These are phyloP conservation scores for Rattus rattus DNA, from an alignment of 2,113 vertebrate species.

Conservation along the genomic window DNA sequence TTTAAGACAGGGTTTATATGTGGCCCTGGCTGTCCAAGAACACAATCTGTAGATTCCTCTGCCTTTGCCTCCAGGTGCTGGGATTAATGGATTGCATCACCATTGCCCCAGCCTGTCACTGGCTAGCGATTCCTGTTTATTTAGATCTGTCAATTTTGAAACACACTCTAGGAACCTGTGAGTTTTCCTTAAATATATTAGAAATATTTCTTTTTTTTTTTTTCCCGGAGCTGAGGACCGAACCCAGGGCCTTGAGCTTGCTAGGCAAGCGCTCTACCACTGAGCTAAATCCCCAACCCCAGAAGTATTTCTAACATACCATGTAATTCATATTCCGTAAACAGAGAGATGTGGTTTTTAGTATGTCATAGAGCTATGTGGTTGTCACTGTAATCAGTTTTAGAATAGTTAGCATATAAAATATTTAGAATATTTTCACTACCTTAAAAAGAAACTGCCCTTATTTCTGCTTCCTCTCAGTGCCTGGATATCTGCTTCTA, in stretches of 20 bases:
- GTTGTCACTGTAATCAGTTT: neutral
- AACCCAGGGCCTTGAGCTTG: too few relatives aligned
- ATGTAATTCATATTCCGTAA: neutral
- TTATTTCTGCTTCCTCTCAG: neutral
- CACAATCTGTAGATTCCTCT: too few relatives aligned
- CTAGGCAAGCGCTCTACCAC: too few relatives aligned
- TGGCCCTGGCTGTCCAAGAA: too few relatives aligned
- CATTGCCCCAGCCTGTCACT: neutral
- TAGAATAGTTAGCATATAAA: neutral
- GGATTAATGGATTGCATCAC: too few relatives aligned
- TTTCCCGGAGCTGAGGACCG: too few relatives aligned
- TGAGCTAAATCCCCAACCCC: too few relatives aligned
- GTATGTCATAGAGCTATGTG: neutral
- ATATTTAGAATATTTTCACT: neutral
- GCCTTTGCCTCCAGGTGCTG: too few relatives aligned
- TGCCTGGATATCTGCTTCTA: neutral
- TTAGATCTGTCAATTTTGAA: conserved; percentile 31
- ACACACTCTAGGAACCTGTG: neutral
- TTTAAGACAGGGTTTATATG: too few relatives aligned
- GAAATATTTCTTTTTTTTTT: neutral
- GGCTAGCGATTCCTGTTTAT: neutral
- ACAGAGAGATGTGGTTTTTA: neutral
- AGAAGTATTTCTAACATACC: neutral
- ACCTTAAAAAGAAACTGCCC: neutral
- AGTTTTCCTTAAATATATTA: conserved; percentile 42